Conservation (phyloP, 2,797 vertebrate genomes). For the Cheracebus regulus region DNA sequence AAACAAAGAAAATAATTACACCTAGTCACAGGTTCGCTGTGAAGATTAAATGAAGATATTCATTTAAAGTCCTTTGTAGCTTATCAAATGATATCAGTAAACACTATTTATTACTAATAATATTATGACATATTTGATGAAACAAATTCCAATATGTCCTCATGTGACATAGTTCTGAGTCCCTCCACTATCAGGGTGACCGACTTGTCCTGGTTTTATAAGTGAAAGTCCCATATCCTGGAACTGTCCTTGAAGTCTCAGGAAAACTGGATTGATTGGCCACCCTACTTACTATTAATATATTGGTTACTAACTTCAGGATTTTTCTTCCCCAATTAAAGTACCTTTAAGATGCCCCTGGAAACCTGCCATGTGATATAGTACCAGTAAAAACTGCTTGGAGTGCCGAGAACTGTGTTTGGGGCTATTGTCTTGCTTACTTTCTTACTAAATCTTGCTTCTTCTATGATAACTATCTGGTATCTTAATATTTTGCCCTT, state of each 20-base stretch:
- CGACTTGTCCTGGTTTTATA: background rate
- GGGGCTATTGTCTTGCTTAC: background rate
- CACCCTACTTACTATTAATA: background rate
- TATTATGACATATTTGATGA: background rate
- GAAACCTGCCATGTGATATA: background rate
- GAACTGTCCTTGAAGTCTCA: background rate
- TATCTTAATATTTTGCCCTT: background rate
- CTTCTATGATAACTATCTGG: background rate
- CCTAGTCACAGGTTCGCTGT: background rate
- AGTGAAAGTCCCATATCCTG: background rate
- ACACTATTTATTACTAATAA: background rate
- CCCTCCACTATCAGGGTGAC: background rate
- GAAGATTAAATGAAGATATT: background rate
- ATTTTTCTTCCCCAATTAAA: background rate
- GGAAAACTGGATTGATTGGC: rapidly evolving
- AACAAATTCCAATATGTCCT: background rate
- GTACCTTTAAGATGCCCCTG: background rate
- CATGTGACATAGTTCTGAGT: background rate
- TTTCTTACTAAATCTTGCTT: background rate
- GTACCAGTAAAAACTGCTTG: background rate
- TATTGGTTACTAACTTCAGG: background rate
- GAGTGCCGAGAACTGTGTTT: background rate
- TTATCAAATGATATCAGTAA: background rate
- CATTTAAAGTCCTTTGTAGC: background rate
- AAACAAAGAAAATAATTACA: background rate